Conservation (phyloP, 2,888 invertebrate species). For the Dynastes tityus region DNA sequence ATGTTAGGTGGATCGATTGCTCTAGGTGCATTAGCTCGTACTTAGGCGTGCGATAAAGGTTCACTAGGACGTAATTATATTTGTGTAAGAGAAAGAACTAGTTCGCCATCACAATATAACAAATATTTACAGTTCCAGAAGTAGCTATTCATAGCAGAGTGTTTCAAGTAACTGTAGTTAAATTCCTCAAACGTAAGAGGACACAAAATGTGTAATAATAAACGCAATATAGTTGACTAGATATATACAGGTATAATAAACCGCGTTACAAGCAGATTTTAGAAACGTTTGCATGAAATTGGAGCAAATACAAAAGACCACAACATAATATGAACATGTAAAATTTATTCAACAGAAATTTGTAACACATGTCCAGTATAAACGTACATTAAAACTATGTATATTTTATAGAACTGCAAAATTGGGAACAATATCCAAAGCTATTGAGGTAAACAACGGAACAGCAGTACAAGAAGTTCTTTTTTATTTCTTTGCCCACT, state of each 20-base stretch:
- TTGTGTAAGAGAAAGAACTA: slow-evolving; percentile 35
- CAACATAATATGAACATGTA: background rate
- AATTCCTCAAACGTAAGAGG: slow-evolving; percentile 39
- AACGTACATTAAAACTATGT: too few relatives aligned
- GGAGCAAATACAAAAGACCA: background rate
- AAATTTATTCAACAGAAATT: background rate
- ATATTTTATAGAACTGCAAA: too few relatives aligned
- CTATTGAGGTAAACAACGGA: too few relatives aligned
- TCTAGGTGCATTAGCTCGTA: slow-evolving; percentile 15
- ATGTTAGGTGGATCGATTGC: background rate
- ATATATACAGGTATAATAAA: slow-evolving; percentile 15
- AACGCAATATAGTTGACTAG: slow-evolving; percentile 9
- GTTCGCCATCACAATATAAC: slow-evolving; percentile 35
- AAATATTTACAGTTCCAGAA: slow-evolving; percentile 39
- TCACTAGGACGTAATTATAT: slow-evolving; percentile 26
- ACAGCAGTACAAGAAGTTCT: too few relatives aligned
- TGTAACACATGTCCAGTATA: background rate
- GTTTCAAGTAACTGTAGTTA: slow-evolving; percentile 37
- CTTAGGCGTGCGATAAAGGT: slow-evolving; percentile 18
- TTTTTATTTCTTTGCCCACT: too few relatives aligned
- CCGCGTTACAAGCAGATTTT: slow-evolving; percentile 8
- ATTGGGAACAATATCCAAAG: too few relatives aligned
- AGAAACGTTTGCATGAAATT: background rate
- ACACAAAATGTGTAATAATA: slow-evolving; percentile 29
- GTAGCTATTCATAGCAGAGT: slow-evolving; percentile 15